phyloP scores from a whole-genome alignment of 2,113 vertebrate species.

The Noctilio leporinus region DNA sequence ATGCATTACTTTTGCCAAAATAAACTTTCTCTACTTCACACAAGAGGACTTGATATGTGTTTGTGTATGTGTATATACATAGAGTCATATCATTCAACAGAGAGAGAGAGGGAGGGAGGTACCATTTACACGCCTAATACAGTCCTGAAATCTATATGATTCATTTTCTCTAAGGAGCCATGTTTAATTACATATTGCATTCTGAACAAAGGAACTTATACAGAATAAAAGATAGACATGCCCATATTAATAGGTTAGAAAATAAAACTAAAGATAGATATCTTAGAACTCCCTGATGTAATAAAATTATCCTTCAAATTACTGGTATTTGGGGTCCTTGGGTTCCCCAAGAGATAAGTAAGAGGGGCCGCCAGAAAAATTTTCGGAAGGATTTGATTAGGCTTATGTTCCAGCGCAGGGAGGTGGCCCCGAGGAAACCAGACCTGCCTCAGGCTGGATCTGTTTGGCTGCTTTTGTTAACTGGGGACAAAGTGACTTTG shows the following conservation, averaged over 20 bases:
- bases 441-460: neutral
- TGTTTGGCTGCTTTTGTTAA: neutral
- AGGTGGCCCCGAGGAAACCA: neutral
- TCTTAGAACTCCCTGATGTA: neutral
- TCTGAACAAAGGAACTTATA: neutral
- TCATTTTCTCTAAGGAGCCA: neutral
- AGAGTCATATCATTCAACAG: neutral
- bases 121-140: neutral
- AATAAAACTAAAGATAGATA: neutral
- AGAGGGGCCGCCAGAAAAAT: neutral
- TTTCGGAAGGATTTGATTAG: neutral
- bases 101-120: neutral
- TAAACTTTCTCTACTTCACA: neutral
- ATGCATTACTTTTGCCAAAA: neutral
- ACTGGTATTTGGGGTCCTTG: neutral
- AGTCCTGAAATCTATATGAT: neutral
- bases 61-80: neutral
- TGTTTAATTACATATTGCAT: neutral
- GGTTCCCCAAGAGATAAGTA: neutral
- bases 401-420: neutral
- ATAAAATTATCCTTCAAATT: neutral
- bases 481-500: neutral
- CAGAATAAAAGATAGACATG: neutral
- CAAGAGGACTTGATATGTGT: neutral
- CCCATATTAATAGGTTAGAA: neutral